Evolutionary conservation across 2,888 invertebrate genomes (phyloP), one percentile per base, ranked within the genome.

Genomic region (Dusona sp.): DNA sequence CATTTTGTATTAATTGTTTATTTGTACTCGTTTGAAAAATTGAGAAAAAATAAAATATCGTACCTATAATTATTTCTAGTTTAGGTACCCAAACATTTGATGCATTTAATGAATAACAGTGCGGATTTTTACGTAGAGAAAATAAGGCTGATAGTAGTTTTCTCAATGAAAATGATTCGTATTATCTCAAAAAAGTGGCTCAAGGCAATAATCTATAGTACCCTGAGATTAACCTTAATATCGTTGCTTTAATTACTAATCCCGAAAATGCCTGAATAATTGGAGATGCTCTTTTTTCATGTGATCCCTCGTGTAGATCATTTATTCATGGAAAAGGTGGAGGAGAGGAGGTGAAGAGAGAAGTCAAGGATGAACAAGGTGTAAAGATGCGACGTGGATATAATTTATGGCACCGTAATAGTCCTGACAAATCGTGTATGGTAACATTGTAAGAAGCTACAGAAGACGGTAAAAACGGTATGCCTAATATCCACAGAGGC

Each of bases 361-460:
- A 61, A 74, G 83, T 88, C 87, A 88, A 88, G 87, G 78, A 87
- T 79, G 79, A 83, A 83, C 82, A 86, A 84, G 81, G 85, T 80
- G 86, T 87, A 87, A 88, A 87, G 81, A 86, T 82, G 85, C 80
- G 87, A 85, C 86, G 86, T 85, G 65, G 88, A 89, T 74, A 78
- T 92, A 92, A 93, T 93, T 93, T 93, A 94, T 88, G 92, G 90
- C 90, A 87, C 89, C 89, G 91, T 92, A 92, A 93, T 92, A 88
- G 89, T 92, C 90, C 91, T 92, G 92, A 93, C 92, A 93, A 93
- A 93, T 92, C 91, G 91, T 91, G 92, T 92, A 92, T 92, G 92
- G 91, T 92, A 92, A 94, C 93, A 93, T 91, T 93, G 92, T 92
- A 90, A 91, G 91, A 87, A 89, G 90, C 88, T 67, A 80, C 78